Base-by-base conservation (phyloP, 1,140 invertebrate species). In the Caenorhabditis inopinata region DNA sequence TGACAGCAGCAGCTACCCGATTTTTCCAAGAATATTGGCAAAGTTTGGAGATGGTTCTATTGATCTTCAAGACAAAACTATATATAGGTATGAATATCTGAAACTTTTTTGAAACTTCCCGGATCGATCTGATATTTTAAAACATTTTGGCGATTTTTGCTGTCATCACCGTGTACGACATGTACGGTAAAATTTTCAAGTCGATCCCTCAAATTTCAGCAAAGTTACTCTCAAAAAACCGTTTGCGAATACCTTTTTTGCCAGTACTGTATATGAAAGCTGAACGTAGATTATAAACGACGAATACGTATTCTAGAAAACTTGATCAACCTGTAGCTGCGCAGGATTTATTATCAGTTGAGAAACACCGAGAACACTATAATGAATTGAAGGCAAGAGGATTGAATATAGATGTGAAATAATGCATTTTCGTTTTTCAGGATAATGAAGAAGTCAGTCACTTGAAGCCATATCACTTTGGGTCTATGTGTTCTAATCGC, bases 1-100 rank as follows among this genome's bases (percentile, higher is more conserved):
- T n/a, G 53, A 62, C 27, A 62, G 53, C n/a, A 62, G 53, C 16
- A 62, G 27, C 27, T 62, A 29, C 35, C 53, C 53, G n/a, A 62
- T 62, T 32, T 62, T 62, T n/a, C 53, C 53, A 16, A 32, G 53
- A 14, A 62, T 62, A 32, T 32, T 62, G 27, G 53, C 53, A 2
- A 62, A 21, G n/a, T 62, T 62, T 32, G 53, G 53, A 32, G 21
- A 62, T 16, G 12, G n/a, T 12, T 16, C 27, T n/a, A 32, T 62
- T 0, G 53, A 62, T 32, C 53, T 62, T 1, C 27, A 62, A 21
- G 29, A 62, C 16, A 32, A 21, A 32, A 23, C 29, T 2, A 14
- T 62, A 11, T 62, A 62, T 2, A 12, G 53, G 12, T 42, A 42
- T n/a, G n/a, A n/a, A n/a, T n/a, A n/a, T n/a, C n/a, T n/a, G n/a